Base-by-base conservation (phyloP, 2,113 vertebrate genomes). In the Caracal caracal region DNA sequence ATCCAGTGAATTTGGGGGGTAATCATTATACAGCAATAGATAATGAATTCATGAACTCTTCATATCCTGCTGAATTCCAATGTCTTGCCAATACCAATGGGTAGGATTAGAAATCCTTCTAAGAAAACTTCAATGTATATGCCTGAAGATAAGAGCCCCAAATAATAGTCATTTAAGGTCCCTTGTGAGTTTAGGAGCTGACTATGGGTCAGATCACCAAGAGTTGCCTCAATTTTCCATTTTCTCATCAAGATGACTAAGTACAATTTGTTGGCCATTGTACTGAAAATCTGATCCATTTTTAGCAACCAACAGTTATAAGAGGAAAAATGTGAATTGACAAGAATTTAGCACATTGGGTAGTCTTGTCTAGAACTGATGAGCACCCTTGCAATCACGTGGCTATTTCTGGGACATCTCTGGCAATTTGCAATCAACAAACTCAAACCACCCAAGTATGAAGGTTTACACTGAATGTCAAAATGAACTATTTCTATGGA, bases 181-280 rank as follows among this genome's bases (percentile, higher is more conserved):
- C 47, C 28, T 66, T 79, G 59, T 30, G 68, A 75, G 30, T 66
- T 85, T 53, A 33, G 16, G n/a, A 79, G 63, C 4, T 30, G 13
- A 80, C 19, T 35, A 47, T 75, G 35, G 51, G 33, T 90, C 30
- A 53, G 43, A 30, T 76, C 35, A 26, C 51, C 56, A 73, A 47
- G 1, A 43, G 37, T 19, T 65, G 22, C 76, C 56, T 51, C 9
- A 9, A 51, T 75, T 84, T 63, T 53, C 19, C 28, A 91, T 90
- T 73, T 94, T 76, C 71, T 96, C 78, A 88, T 73, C 63, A 92
- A 90, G 78, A 83, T 87, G 76, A 97, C n/a, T 24, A 33, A 56
- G 65, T 53, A 73, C 12, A 49, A 35, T 92, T 80, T 90, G 20
- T 78, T 83, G 63, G 71, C 15, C 12, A 26, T 53, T 90, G 40